phyloP scores from a whole-genome alignment of 2,797 vertebrate genomes.

The Sebastes minor region DNA sequence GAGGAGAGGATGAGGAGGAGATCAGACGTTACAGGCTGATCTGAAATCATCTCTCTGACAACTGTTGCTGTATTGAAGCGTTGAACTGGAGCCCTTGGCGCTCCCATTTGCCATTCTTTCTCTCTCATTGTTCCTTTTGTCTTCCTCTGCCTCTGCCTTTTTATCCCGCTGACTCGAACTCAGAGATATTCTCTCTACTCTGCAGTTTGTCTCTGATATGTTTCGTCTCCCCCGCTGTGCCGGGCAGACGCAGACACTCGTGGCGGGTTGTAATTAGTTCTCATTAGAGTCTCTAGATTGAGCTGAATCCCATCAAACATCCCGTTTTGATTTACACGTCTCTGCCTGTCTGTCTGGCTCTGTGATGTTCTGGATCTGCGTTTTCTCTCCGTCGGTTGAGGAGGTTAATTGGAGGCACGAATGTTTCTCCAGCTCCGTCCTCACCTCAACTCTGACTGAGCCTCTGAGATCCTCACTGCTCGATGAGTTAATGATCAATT shows the following conservation, averaged over 20 bases:
- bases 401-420: slow-evolving; percentile 62
- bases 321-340: slow-evolving; percentile 13
- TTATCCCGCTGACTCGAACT: slow-evolving; percentile 15
- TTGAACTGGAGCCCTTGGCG: slow-evolving; percentile 4
- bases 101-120: slow-evolving; percentile 7
- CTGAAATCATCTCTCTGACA: slow-evolving; percentile 27
- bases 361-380: slow-evolving; percentile 32
- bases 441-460: slow-evolving; percentile 24
- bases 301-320: slow-evolving; percentile 50
- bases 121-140: slow-evolving; percentile 14
- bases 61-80: slow-evolving; percentile 21
- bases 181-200: slow-evolving; percentile 19
- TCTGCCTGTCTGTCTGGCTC: slow-evolving; percentile 3
- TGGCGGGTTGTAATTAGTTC: slow-evolving; percentile 49
- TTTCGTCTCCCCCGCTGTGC: slow-evolving; percentile 36
- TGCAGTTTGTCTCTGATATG: slow-evolving; percentile 15
- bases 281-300: slow-evolving; percentile 54
- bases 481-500: slow-evolving; percentile 62
- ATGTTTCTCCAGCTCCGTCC: slow-evolving; percentile 21
- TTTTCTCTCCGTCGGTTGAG: not conserved
- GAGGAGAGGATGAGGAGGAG: not conserved
- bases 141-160: not conserved
- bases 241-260: slow-evolving; percentile 9
- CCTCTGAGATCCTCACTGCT: not conserved
- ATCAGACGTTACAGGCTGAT: slow-evolving; percentile 17